phyloP scores from a whole-genome alignment of 2,888 invertebrate species.

The Lycaena phlaeas region DNA sequence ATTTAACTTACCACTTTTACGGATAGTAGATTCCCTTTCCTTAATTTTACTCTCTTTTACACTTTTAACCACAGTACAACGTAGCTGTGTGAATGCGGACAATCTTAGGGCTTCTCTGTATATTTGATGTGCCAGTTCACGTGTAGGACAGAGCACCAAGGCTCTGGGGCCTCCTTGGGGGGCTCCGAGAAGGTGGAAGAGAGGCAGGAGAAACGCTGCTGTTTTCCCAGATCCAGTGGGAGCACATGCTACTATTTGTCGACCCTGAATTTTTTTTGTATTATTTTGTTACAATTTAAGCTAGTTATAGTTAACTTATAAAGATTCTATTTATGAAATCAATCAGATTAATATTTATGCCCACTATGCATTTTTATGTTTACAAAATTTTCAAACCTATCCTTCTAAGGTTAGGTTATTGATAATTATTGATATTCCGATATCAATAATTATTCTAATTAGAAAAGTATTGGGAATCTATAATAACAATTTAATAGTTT shows the following conservation, averaged over 20 bases:
- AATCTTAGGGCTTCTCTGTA: constrained; percentile 84
- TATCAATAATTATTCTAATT: no score
- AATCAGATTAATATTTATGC: no score
- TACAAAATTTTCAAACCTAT: no score
- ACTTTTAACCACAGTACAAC: constrained; percentile 86
- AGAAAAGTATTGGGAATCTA: no score
- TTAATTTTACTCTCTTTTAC: constrained; percentile 81
- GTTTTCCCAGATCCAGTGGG: constrained; percentile 99
- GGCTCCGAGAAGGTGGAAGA: constrained; percentile 82
- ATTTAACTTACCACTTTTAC: constrained; percentile 80
- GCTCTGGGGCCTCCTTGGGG: constrained; percentile 87
- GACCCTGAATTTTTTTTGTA: constrained; percentile 72
- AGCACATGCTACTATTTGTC: constrained; percentile 93
- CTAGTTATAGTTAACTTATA: no score
- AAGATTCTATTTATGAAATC: no score
- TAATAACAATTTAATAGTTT: no score
- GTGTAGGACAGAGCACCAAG: constrained; percentile 91
- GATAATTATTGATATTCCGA: no score
- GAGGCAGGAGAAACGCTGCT: constrained; percentile 92
- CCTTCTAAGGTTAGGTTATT: no score
- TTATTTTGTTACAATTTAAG: background rate
- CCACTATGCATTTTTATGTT: no score
- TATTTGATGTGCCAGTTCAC: constrained; percentile 95
- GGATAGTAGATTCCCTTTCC: constrained; percentile 80
- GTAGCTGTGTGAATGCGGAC: constrained; percentile 80